Base-by-base conservation (phyloP, 2,797 vertebrate genomes). In the Pristis pectinata region DNA sequence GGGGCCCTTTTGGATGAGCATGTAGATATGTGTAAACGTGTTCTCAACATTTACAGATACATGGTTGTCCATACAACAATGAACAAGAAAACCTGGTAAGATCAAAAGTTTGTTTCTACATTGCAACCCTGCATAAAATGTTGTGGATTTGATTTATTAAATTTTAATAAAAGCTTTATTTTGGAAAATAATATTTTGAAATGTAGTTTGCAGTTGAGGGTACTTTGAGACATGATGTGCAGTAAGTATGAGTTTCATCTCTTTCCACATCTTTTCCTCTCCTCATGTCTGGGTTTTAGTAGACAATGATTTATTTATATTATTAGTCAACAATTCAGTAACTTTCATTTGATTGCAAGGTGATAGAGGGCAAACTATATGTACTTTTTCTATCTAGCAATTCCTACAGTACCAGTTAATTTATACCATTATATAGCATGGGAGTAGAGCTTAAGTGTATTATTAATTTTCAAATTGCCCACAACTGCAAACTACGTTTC, bases 51-150 rank as follows among this genome's bases (percentile, higher is more conserved):
- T 96, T 99, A 99, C 96, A 98, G 99, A 94, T 98, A 99, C 96
- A 98, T 99, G 96, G 99, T 99, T 95, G 99, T 99, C 95, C 99
- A 99, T 96, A 98, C 99, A 96, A 98, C 98, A 95, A 99, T 99
- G 99, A 98, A 99, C 97, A 99, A 99, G 97, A 99, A 99, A 96
- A 99, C 99, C 96, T 99, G 99, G 99, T 99, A 98, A 97, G 95
- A 95, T 95, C 27, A 74, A 24, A 34, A 49, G 72, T 94, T 94
- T 74, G 11, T 59, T 49, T 34, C 41, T 41, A 13, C 70, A 94
- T 94, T 30, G 44, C 34, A 13, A 94, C 44, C 41, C 44, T 49
- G 70, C 70, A 94, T 94, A 72, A 74, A 74, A 19, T 72, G 61
- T 72, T 24, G 61, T 76, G 76, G 1, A 94, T 41, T 94, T 49